Conservation (phyloP, 2,888 invertebrate species). For the Agrotis exclamationis region DNA sequence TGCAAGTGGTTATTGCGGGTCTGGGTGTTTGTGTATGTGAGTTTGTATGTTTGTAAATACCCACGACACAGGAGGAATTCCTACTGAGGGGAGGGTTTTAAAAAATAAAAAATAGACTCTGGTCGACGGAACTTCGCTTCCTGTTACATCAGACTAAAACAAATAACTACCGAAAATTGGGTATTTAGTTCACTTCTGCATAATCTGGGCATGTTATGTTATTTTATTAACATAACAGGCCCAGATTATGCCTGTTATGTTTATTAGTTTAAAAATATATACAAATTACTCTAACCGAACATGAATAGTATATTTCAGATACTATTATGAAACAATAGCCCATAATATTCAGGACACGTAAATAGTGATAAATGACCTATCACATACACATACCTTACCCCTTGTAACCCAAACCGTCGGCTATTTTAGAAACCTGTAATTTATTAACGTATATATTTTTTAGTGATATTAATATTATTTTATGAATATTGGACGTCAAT, state of each 20-base stretch:
- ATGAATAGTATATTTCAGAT: slow-evolving; percentile 21
- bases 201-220: too few relatives aligned
- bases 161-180: too few relatives aligned
- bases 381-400: slow-evolving; percentile 30
- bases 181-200: too few relatives aligned
- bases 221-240: too few relatives aligned
- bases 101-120: too few relatives aligned
- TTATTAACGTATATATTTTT: slow-evolving; percentile 22
- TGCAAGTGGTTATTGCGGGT: background rate
- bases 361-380: slow-evolving; percentile 46
- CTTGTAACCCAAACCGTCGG: slow-evolving; percentile 30
- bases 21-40: background rate
- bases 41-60: background rate
- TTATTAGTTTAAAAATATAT: background rate
- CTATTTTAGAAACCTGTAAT: slow-evolving; percentile 18
- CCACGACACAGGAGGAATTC: background rate
- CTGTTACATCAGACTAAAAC: too few relatives aligned
- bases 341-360: slow-evolving; percentile 8
- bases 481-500: slow-evolving; percentile 21
- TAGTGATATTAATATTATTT: slow-evolving; percentile 3
- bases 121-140: too few relatives aligned
- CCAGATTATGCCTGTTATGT: too few relatives aligned
- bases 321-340: slow-evolving; percentile 34
- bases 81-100: too few relatives aligned
- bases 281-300: background rate